phyloP scores from a whole-genome alignment of 2,888 invertebrate species.

The Drosophila kambysellisi region DNA sequence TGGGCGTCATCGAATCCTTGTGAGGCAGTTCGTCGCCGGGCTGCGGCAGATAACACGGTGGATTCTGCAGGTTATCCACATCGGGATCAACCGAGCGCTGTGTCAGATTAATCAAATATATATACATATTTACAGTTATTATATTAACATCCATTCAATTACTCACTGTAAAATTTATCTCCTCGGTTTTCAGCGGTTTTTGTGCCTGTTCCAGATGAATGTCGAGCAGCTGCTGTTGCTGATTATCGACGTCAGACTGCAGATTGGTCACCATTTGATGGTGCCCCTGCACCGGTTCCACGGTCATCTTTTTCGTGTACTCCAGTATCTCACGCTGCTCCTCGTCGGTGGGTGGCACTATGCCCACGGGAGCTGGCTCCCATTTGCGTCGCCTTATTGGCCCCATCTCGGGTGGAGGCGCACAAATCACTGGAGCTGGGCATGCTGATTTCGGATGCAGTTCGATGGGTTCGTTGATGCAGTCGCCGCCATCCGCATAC shows the following conservation, averaged over 20 bases:
- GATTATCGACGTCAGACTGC: slow-evolving; percentile 56
- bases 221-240: slow-evolving; percentile 63
- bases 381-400: slow-evolving; percentile 42
- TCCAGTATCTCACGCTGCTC: slow-evolving; percentile 47
- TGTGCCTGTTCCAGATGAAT: slow-evolving; percentile 55
- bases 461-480: slow-evolving; percentile 44
- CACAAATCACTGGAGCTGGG: slow-evolving; percentile 65
- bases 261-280: slow-evolving; percentile 53
- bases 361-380: slow-evolving; percentile 34
- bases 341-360: slow-evolving; percentile 52
- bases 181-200: slow-evolving; percentile 46
- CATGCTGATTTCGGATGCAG: slow-evolving; percentile 56
- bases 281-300: slow-evolving; percentile 47
- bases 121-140: background rate
- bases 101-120: rapidly evolving
- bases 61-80: slow-evolving; percentile 77
- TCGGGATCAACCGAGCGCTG: slow-evolving; percentile 70
- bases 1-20: slow-evolving; percentile 82
- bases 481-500: slow-evolving; percentile 40
- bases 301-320: slow-evolving; percentile 32
- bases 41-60: slow-evolving; percentile 87
- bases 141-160: background rate
- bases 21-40: slow-evolving; percentile 86
- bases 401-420: slow-evolving; percentile 55
- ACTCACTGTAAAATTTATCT: slow-evolving; percentile 65